A percentile compares a stretch with the other conserved stretches of the same genome.
Conservation (phyloP, 2,888 invertebrate genomes). For the Agriotes lineatus region DNA sequence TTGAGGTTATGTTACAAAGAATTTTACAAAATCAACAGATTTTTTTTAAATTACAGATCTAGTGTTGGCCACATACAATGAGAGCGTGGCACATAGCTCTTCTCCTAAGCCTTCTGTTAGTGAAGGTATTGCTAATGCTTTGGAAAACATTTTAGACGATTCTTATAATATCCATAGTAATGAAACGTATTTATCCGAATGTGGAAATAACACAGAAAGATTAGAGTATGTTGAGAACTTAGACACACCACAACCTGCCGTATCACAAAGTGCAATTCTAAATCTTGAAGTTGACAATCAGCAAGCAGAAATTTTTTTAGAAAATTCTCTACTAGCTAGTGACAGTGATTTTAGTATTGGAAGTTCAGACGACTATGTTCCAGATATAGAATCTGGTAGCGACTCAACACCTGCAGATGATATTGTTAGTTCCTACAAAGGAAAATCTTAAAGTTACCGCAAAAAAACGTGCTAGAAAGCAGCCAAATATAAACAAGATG, state of each 20-base stretch:
- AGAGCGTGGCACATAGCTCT: neutral
- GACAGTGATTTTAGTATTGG: slow-evolving; percentile 1
- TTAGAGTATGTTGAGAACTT: neutral
- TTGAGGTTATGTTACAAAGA: neutral
- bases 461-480: neutral
- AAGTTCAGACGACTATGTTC: neutral
- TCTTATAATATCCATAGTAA: neutral
- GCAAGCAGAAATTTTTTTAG: neutral
- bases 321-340: neutral
- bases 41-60: neutral
- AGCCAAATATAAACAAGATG: neutral
- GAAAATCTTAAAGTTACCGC: neutral
- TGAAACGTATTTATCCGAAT: neutral
- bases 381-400: neutral
- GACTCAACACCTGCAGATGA: neutral
- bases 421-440: neutral
- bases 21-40: neutral
- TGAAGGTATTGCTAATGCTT: neutral
- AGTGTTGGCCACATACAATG: neutral
- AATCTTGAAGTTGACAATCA: neutral
- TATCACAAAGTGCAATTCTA: neutral
- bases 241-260: neutral
- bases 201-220: neutral
- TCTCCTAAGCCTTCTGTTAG: neutral
- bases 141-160: neutral